Percentiles rank a stretch among this genome's conserved stretches.
These are phyloP conservation scores for Plestiodon gilberti DNA, from an alignment of 2,113 vertebrate species.

Conservation along the genomic window DNA sequence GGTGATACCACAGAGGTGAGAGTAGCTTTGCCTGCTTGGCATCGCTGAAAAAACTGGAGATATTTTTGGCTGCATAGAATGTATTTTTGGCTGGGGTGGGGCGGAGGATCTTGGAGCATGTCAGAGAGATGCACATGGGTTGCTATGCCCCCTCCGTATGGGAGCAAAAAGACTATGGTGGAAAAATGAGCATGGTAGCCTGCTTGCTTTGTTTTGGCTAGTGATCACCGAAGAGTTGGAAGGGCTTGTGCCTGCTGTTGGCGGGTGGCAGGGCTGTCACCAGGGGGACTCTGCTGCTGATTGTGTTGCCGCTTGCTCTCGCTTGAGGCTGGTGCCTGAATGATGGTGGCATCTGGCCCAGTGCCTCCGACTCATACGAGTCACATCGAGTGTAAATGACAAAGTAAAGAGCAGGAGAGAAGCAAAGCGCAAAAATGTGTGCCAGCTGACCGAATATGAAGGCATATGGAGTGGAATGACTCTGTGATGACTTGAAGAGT, in stretches of 20 bases:
- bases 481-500: background rate
- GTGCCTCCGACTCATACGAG: background rate
- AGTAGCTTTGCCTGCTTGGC: background rate
- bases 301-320: background rate
- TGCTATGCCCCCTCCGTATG: background rate
- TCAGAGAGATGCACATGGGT: background rate
- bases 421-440: background rate
- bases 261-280: background rate
- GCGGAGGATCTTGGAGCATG: background rate
- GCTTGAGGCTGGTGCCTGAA: background rate
- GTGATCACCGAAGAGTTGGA: background rate
- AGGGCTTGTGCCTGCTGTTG: slow-evolving; percentile 22
- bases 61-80: slow-evolving; percentile 18
- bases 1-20: background rate
- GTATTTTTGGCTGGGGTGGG: background rate
- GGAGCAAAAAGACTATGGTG: slow-evolving; percentile 7
- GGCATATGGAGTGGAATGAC: background rate
- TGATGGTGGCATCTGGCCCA: slow-evolving; percentile 6
- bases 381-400: background rate
- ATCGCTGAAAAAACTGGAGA: background rate
- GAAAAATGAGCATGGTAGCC: slow-evolving; percentile 5
- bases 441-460: background rate
- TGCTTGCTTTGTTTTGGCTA: background rate
- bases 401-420: background rate
- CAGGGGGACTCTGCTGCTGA: background rate